Percentiles rank a stretch among this genome's conserved stretches.
Evolutionary conservation across 1,140 invertebrate genomes (phyloP).

Genomic region (Drosophila parvula): DNA sequence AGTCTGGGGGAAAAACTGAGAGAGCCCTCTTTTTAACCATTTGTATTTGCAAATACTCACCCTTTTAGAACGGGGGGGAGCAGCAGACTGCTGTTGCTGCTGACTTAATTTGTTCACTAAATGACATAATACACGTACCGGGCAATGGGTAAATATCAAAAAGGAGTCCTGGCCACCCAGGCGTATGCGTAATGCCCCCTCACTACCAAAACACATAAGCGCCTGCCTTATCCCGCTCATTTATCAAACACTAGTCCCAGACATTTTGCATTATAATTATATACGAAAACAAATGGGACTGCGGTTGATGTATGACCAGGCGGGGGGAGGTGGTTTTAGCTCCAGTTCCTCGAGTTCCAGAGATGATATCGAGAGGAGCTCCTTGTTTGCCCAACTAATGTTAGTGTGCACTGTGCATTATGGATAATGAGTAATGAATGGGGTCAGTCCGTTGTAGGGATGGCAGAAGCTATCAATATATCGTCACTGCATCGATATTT

Average conservation of each 20-base stretch:
- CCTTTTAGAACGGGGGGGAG: not conserved
- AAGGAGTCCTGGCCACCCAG: slow-evolving; percentile 19
- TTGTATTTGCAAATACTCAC: slow-evolving; percentile 42
- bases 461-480: too few relatives aligned
- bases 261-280: slow-evolving; percentile 54
- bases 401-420: not conserved
- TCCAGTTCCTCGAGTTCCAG: not conserved
- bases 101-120: slow-evolving; percentile 76
- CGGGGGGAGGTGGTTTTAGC: too few relatives aligned
- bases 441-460: too few relatives aligned
- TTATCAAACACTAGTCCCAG: slow-evolving; percentile 50
- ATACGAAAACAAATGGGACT: not conserved
- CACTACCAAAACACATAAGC: not conserved
- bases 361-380: not conserved
- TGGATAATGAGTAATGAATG: not conserved
- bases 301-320: not conserved
- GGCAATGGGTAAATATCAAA: slow-evolving; percentile 53
- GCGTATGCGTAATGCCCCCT: slow-evolving; percentile 62
- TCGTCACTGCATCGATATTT: too few relatives aligned
- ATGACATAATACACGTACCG: slow-evolving; percentile 69
- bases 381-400: slow-evolving; percentile 4
- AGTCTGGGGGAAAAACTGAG: not conserved
- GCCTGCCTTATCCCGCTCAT: slow-evolving; percentile 20
- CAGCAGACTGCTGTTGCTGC: slow-evolving; percentile 26
- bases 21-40: not conserved